A percentile compares a stretch with the other conserved stretches of the same genome.
Evolutionary conservation across 2,113 vertebrate genomes (phyloP).

Genomic region (Speoplatyrhinus poulsoni): DNA sequence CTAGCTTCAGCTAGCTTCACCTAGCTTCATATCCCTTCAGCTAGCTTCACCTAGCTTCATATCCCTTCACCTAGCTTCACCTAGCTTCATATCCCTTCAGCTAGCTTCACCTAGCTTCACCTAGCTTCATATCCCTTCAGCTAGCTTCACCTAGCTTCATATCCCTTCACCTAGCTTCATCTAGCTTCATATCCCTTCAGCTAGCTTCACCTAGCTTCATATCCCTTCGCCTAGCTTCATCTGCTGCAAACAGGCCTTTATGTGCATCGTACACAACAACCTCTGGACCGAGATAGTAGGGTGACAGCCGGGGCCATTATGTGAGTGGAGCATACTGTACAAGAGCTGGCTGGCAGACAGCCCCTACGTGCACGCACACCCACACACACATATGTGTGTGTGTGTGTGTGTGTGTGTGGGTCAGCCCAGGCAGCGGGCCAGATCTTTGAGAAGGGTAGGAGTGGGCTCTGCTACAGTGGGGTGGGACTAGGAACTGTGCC

Average conservation of each 20-base stretch:
- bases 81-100: no score
- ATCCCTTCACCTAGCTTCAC: no score
- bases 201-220: no score
- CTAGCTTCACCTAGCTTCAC: no score
- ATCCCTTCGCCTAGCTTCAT: not conserved
- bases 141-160: no score
- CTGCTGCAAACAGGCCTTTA: not conserved
- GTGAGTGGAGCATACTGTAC: slow-evolving; percentile 7
- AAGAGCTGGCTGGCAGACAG: slow-evolving; percentile 12
- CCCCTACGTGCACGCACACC: not conserved
- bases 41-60: no score
- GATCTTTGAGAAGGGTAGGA: slow-evolving; percentile 57
- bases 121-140: no score
- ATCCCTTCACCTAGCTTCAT: no score
- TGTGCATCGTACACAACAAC: not conserved
- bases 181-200: no score
- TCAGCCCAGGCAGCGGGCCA: slow-evolving; percentile 60
- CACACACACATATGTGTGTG: slow-evolving; percentile 22
- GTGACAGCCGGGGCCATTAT: not conserved
- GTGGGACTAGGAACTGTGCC: slow-evolving; percentile 57
- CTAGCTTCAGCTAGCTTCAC: no score
- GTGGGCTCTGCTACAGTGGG: slow-evolving; percentile 66
- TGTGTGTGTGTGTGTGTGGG: slow-evolving; percentile 11
- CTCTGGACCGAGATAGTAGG: not conserved
- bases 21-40: no score